Evolutionary conservation across 2,888 invertebrate species (phyloP), one percentile per base, ranked within the genome.

Genomic region (Pristionchus entomophagus): DNA sequence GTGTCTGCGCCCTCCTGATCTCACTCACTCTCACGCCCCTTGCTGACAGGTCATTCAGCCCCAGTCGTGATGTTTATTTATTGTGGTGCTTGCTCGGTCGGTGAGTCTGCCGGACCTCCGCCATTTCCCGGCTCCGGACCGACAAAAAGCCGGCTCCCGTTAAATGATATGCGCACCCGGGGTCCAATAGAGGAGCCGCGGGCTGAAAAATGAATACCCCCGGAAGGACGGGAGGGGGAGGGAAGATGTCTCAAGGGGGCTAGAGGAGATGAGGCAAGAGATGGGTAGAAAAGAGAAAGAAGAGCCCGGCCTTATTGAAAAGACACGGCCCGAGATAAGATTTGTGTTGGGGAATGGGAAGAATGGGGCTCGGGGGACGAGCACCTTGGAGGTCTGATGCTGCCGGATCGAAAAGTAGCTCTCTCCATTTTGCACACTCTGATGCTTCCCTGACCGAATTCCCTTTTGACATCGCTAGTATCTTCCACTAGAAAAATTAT

Each of bases 221-320:
- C 35, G 73, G 14, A 6, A 41, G 69, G 73, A 45, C 29, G 32
- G 12, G 62, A 45, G 62, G 32, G 12, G 62, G 19, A 29, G 17
- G 17, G 65, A 65, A 65, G 65, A 73, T 73, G 73, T 73, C 73
- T 73, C 73, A 73, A 73, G 73, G 73, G 73, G 73, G 73, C 38
- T 41, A 38, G 73, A 41, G 14, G 62, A 26, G 62, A 59, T 8
- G 26, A 59, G 22, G 59, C 26, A 32, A 32, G 26, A 10, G 26
- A 26, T 17, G 59, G 59, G 62, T 29, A 29, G 38, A 22, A 32
- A 10, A 69, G 19, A 32, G 17, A n/a, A 56, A 14, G 56, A 56
- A 17, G 17, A 19, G 5, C 4, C 38, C 38, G 12, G 41, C 41
- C 73, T 73, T 73, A 73, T 73, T 73, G 73, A 73, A 73, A 73